Base-by-base conservation (phyloP, 1,140 invertebrate species). In the Bombus confusus region DNA sequence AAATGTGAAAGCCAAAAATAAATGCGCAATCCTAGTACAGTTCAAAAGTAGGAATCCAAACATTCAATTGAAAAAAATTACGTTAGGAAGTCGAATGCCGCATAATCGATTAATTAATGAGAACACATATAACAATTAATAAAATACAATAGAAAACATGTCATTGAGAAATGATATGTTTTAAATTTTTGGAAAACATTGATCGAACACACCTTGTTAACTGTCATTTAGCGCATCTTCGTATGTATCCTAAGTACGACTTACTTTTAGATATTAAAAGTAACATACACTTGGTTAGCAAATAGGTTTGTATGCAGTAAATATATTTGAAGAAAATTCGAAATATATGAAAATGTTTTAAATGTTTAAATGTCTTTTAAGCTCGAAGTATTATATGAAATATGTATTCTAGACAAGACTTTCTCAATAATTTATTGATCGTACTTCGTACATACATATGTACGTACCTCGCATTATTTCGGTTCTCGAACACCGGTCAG, bases 391-490 rank as follows among this genome's bases (percentile, higher is more conserved):
- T 62, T 66, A 31, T 66, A 18, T 34, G 13, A 66, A 66, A 34
- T 66, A 34, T 52, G 66, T 28, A 15, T 52, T 62, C 72, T 80
- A 62, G 34, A 68, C 37, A 31, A 76, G 64, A 66, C 52, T 72
- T 85, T 85, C 59, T 85, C 74, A 88, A 93, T 92, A 92, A 94
- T 93, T 93, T 94, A 94, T 94, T 93, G 93, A 94, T 94, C 93
- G 92, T 62, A 69, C 78, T 76, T 78, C 62, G 71, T 64, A 75
- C 83, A 79, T 87, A 86, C 79, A 76, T 87, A 86, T 73, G 28
- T 87, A 88, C 86, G 83, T 84, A 90, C 89, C 90, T 91, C 79
- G 78, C 87, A 85, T 91, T 88, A 90, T 90, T 90, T 90, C 80
- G 75, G 66, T 89, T 78, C 69, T 72, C 28, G 85, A 66, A 89